phyloP scores from a whole-genome alignment of 1,140 invertebrate genomes.

The Lasioglossum albipes region DNA sequence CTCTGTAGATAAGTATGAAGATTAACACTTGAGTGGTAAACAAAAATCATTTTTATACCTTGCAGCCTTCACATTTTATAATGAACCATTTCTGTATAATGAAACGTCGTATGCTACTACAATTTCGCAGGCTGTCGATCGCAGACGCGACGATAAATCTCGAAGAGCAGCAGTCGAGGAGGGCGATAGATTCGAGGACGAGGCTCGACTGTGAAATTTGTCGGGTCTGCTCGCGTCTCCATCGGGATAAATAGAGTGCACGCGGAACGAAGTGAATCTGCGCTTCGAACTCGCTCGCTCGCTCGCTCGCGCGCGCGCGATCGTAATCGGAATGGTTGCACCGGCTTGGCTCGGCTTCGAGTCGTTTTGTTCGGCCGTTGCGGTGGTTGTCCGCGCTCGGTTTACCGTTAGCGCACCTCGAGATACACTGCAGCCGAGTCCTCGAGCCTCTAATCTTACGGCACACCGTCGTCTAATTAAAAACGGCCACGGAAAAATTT shows the following conservation, averaged over 20 bases:
- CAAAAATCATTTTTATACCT: no score
- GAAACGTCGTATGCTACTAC: no score
- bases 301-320: background rate
- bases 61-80: no score
- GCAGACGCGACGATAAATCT: no score
- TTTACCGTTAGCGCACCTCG: slow-evolving; percentile 54
- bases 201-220: background rate
- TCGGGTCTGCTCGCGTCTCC: background rate
- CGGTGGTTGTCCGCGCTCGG: slow-evolving; percentile 39
- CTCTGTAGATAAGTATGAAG: no score
- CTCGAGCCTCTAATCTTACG: slow-evolving; percentile 48
- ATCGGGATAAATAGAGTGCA: background rate
- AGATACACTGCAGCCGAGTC: slow-evolving; percentile 2
- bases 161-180: no score
- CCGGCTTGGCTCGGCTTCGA: background rate
- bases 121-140: no score
- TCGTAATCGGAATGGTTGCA: slow-evolving; percentile 7
- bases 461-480: slow-evolving; percentile 56
- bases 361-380: slow-evolving; percentile 28
- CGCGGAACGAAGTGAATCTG: background rate
- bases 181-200: background rate
- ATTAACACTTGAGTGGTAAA: no score
- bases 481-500: slow-evolving; percentile 24
- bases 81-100: no score
- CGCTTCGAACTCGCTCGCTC: background rate